A percentile compares a stretch with the other conserved stretches of the same genome.
These are phyloP conservation scores for Cephonodes hylas DNA, from an alignment of 2,888 invertebrate genomes.

Conservation along the genomic window DNA sequence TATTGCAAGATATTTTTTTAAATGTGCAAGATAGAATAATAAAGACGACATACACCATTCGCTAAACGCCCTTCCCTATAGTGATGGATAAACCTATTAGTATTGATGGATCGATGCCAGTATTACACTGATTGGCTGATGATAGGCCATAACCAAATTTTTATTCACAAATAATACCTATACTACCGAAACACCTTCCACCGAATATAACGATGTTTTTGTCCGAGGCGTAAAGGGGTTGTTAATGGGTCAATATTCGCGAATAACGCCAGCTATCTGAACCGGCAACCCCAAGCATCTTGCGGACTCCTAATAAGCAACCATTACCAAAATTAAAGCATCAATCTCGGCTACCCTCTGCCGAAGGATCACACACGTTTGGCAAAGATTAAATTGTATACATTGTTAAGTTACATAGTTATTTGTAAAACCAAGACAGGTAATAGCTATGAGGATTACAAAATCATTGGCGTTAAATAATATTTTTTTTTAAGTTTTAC, in stretches of 20 bases:
- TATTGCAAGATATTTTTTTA: too few relatives aligned
- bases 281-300: slow-evolving; percentile 26
- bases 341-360: slow-evolving; percentile 45
- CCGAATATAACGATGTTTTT: neutral
- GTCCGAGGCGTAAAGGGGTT: slow-evolving; percentile 4
- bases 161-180: neutral
- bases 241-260: slow-evolving; percentile 5
- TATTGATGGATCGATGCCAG: too few relatives aligned
- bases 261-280: slow-evolving; percentile 18
- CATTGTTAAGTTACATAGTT: neutral
- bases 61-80: too few relatives aligned
- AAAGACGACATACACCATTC: too few relatives aligned
- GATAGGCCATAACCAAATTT: too few relatives aligned
- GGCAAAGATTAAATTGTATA: slow-evolving; percentile 22
- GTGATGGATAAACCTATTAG: too few relatives aligned
- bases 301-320: slow-evolving; percentile 46
- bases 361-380: slow-evolving; percentile 33
- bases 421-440: neutral
- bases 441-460: too few relatives aligned
- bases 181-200: neutral
- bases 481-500: too few relatives aligned
- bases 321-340: slow-evolving; percentile 61
- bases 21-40: too few relatives aligned
- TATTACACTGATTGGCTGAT: too few relatives aligned
- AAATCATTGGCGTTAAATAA: too few relatives aligned